Evolutionary conservation across 2,113 vertebrate genomes (phyloP), one percentile per base, ranked within the genome.

Genomic region (Menura novaehollandiae): DNA sequence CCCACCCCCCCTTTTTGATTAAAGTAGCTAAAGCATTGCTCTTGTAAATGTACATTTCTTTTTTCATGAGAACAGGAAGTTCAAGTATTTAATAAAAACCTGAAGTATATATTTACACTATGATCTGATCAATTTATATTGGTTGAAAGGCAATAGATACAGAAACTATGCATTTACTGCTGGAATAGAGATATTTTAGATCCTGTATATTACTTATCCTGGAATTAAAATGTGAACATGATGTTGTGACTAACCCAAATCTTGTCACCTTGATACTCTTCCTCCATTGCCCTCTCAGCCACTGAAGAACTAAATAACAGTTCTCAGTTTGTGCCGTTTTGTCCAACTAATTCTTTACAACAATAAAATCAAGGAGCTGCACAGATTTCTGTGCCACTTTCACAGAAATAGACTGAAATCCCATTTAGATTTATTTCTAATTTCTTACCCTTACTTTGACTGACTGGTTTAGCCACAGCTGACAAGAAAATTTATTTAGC

Each of bases 21-120:
- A 60, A 88, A 94, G 94, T 33, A 77, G 55, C 85, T 84, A 69
- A 88, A 90, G 51, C 85, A 76, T 26, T 89, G 59, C 63, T 92
- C 37, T 32, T 86, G 28, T 55, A 91, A 69, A 69, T 64, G 43
- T 47, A 69, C 74, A 62, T 0, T 69, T 68, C 16, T 88, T 49
- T 58, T 78, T 58, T 44, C 77, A 76, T 79, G 30, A 74, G 39
- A 87, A 88, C 11, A 91, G 43, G 93, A 96, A 96, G 84, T 94
- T 95, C 92, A 94, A 93, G 80, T 88, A 94, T 85, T 94, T 75
- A 94, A 91, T 94, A 96, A 97, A 97, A 96, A 63, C 41, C 73
- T 33, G 8, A 90, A 86, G 32, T 93, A 91, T 35, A 13, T 91
- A 85, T 95, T 97, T 96, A 96, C 90, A 96, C 2, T 39, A 59